Evolutionary conservation across 2,797 vertebrate species (phyloP).

Genomic region (Pseudochromis fuscus): DNA sequence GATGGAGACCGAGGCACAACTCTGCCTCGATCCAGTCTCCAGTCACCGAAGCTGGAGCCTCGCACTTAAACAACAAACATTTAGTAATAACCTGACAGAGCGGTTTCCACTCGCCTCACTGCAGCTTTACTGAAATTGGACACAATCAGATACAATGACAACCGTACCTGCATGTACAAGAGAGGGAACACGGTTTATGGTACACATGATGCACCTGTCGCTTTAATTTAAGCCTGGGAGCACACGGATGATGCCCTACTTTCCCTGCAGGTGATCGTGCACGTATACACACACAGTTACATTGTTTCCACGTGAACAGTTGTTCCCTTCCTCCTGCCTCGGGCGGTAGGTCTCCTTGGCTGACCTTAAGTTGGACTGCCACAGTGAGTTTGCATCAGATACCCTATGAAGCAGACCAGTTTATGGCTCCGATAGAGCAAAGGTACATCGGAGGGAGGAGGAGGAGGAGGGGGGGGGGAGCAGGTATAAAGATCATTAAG

Average conservation of each 20-base stretch:
- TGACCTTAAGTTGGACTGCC: constrained; percentile 75
- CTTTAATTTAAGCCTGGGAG: constrained; percentile 38
- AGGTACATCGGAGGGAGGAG: constrained; percentile 1
- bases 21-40: no score
- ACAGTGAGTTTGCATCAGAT: constrained; percentile 73
- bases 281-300: constrained; percentile 23
- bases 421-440: constrained; percentile 49
- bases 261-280: constrained; percentile 46
- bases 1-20: not conserved
- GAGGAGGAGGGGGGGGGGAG: not conserved
- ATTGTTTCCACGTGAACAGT: constrained; percentile 36
- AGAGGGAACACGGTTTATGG: not conserved
- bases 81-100: not conserved
- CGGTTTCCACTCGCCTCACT: not conserved
- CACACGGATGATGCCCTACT: constrained; percentile 25
- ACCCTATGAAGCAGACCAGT: constrained; percentile 49
- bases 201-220: constrained; percentile 52
- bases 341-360: constrained; percentile 65
- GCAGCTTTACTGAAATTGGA: constrained; percentile 17
- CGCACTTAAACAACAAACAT: no score
- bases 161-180: constrained; percentile 9
- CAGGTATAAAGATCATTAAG: constrained; percentile 21
- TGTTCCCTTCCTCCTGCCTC: constrained; percentile 62
- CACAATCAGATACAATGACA: constrained; percentile 18
- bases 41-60: no score